phyloP scores from a whole-genome alignment of 2,797 vertebrate species.

The Galaxias olidus region DNA sequence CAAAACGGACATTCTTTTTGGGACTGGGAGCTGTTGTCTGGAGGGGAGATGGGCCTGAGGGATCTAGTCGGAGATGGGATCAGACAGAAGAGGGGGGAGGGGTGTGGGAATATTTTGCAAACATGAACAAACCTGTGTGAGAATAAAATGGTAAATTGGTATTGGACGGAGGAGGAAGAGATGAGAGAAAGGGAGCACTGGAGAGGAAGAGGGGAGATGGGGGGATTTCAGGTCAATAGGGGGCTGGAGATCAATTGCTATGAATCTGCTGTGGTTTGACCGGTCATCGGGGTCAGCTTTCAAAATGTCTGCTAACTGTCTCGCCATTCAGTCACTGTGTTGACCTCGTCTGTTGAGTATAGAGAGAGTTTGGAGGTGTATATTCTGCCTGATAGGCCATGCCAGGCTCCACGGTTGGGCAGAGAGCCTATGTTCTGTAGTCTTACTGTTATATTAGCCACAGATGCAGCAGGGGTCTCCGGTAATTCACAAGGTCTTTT shows the following conservation, averaged over 20 bases:
- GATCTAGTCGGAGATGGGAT: no score
- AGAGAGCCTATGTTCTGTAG: conserved; percentile 26
- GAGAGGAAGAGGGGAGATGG: conserved; percentile 15
- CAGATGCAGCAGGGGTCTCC: conserved; percentile 37
- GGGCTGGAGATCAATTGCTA: no score
- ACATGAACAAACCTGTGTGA: conserved; percentile 14
- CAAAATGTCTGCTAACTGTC: no score
- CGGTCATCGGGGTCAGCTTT: neutral
- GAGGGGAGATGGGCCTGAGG: conserved; percentile 15
- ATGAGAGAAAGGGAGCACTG: conserved; percentile 30
- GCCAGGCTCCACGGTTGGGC: conserved; percentile 4
- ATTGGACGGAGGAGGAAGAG: conserved; percentile 22
- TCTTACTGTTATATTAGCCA: conserved; percentile 40
- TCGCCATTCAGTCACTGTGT: no score
- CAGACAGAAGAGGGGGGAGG: neutral
- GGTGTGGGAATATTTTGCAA: neutral
- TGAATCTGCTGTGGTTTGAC: neutral
- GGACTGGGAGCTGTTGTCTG: conserved; percentile 59
- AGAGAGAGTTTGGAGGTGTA: conserved; percentile 24
- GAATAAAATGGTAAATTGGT: neutral
- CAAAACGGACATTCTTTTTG: conserved; percentile 78
- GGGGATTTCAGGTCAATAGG: neutral
- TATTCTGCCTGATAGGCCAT: conserved; percentile 12
- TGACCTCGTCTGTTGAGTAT: neutral
- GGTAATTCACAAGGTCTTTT: conserved; percentile 22